phyloP scores from a whole-genome alignment of 1,140 invertebrate species.

The Chymomyza costata region DNA sequence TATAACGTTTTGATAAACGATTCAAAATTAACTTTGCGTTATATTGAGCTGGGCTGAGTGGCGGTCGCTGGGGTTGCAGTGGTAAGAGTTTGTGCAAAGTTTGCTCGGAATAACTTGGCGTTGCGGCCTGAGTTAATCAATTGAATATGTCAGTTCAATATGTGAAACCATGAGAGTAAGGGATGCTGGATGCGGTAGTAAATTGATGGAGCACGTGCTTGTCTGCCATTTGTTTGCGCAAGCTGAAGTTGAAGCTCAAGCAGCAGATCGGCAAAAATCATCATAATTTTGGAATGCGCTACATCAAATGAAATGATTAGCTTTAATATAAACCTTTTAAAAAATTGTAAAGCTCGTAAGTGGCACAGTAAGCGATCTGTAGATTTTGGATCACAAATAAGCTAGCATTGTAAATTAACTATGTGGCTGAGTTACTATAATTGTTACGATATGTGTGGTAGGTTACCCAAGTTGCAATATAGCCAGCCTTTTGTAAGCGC shows the following conservation, averaged over 20 bases:
- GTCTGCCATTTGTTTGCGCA: constrained; percentile 17
- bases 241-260: no score
- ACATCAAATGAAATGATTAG: no score
- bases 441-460: no score
- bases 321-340: no score
- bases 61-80: background rate
- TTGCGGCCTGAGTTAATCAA: constrained; percentile 63
- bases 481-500: no score
- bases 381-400: no score
- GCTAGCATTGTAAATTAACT: no score
- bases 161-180: no score
- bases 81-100: constrained; percentile 31
- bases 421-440: no score
- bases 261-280: constrained; percentile 43
- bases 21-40: constrained; percentile 62
- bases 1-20: constrained; percentile 61
- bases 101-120: constrained; percentile 35
- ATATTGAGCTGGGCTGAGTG: constrained; percentile 22
- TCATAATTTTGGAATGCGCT: constrained; percentile 48
- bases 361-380: no score
- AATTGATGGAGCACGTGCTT: constrained; percentile 64
- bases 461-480: no score
- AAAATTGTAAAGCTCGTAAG: no score
- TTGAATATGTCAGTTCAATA: constrained; percentile 63
- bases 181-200: constrained; percentile 27